Evolutionary conservation across 2,113 vertebrate genomes (phyloP), one percentile per base, ranked within the genome.

Genomic region (Phoxinus phoxinus): DNA sequence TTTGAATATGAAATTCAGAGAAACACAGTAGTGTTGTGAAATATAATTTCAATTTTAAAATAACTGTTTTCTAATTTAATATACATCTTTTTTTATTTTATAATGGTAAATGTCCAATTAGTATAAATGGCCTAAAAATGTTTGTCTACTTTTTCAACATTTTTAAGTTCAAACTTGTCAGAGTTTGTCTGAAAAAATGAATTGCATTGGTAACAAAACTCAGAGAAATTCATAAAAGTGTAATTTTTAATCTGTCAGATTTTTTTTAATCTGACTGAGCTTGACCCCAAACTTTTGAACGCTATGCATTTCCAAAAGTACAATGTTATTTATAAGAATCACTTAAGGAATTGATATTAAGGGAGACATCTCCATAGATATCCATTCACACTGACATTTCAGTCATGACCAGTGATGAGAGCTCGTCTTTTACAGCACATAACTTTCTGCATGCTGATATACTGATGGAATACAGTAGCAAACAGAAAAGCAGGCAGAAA

Each of bases 381-480:
- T 21, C 17, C 32, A 37, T 21, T 19, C 51, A 19, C 53, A 23
- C 19, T 23, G 53, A 71, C 19, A 71, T 19, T 37, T 75, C 73
- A 27, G 6, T 71, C 30, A 37, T 0, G 9, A 71, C 19, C 3
- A 25, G 58, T 11, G 10, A 61, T 2, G 11, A 11, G 8, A 48
- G n/a, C n/a, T 51, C n/a, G 19, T 51, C 13, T 75, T 32, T 21
- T 32, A 2, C n/a, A n/a, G n/a, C n/a, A n/a, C 25, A 53, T 21
- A 5, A 32, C 27, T 21, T 76, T 51, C 25, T 51, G 61, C 25
- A 63, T 84, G 19, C 23, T 77, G 63, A 67, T 85, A 53, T 30
- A 67, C 78, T 17, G 71, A 56, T 72, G 19, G 41, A 65, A 32
- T 27, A 32, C 44, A 77, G 61, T 37, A 78, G 65, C 73, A n/a